Evolutionary conservation across 1,140 invertebrate genomes (phyloP).

Genomic region (Dreissena polymorpha): DNA sequence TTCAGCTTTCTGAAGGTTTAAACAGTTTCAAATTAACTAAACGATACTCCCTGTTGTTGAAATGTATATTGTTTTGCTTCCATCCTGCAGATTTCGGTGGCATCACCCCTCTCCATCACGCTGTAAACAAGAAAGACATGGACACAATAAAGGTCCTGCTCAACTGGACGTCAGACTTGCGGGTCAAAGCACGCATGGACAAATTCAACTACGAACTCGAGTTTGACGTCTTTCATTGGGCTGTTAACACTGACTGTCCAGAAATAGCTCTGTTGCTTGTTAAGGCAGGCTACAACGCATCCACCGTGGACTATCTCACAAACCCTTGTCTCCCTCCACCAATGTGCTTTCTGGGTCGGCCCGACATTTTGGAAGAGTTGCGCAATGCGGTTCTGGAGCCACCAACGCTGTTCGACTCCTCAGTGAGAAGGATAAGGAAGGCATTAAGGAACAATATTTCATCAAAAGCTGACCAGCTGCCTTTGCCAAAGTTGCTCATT

Average conservation of each 20-base stretch:
- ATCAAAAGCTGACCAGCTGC: conserved; percentile 18
- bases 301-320: conserved; percentile 14
- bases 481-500: conserved; percentile 30
- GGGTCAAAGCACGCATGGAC: conserved; percentile 20
- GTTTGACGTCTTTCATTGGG: conserved; percentile 29
- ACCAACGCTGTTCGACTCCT: conserved; percentile 1
- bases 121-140: conserved; percentile 32
- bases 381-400: conserved; percentile 6
- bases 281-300: conserved; percentile 27
- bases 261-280: conserved; percentile 42
- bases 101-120: conserved; percentile 34
- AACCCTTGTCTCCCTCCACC: conserved; percentile 10
- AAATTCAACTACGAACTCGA: conserved; percentile 36
- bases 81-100: conserved; percentile 44
- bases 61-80: neutral
- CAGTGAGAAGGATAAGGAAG: conserved; percentile 10
- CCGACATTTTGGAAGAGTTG: conserved; percentile 39
- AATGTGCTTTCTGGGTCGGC: conserved; percentile 21
- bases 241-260: conserved; percentile 18
- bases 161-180: conserved; percentile 32
- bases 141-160: conserved; percentile 35
- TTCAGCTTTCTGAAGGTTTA: no score
- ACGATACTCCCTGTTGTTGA: no score
- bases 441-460: conserved; percentile 9
- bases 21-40: no score